Evolutionary conservation across 2,888 invertebrate genomes (phyloP), one percentile per base, ranked within the genome.

Genomic region (Kuschelorhynchus macadamiae): DNA sequence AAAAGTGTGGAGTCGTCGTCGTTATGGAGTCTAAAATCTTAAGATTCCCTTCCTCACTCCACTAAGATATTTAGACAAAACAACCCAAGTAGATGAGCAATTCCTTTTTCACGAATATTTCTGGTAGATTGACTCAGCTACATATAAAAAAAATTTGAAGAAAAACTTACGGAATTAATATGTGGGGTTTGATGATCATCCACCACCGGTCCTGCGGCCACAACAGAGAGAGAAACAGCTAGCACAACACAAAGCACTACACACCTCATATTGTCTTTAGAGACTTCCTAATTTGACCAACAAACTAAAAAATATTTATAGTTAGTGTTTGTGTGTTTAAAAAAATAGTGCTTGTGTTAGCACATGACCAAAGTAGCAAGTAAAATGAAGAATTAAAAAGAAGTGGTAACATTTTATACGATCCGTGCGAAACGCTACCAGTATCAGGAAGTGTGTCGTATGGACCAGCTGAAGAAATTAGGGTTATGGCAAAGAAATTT

Each of bases 391-490:
- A 78, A 72, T 36, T 55, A 71, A 68, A 75, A 73, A 76, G 77
- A 77, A 77, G 79, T 77, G 77, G 81, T 77, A 82, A 79, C 78
- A 80, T 81, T 83, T 82, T 83, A 83, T 83, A 83, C 81, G 79
- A 79, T 77, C 47, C 33, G 49, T 72, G 70, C 61, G 69, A 72
- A 67, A 71, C 70, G 72, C 71, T 70, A 71, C 72, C 65, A 44
- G 61, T 67, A 70, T 66, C 41, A 67, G 79, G 80, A 81, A 83
- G 82, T 82, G 75, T 82, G 83, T 82, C 83, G 57, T 77, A 80
- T 82, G 81, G 82, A 83, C 83, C 82, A 81, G 83, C 81, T 81
- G 72, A 74, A 75, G 73, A 81, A 82, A 82, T 79, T 81, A 81
- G 82, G 82, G 82, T 82, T 81, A 82, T 21, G 52, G 14, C 32